phyloP scores from a whole-genome alignment of 2,888 invertebrate genomes.

The Notodonta dromedarius region DNA sequence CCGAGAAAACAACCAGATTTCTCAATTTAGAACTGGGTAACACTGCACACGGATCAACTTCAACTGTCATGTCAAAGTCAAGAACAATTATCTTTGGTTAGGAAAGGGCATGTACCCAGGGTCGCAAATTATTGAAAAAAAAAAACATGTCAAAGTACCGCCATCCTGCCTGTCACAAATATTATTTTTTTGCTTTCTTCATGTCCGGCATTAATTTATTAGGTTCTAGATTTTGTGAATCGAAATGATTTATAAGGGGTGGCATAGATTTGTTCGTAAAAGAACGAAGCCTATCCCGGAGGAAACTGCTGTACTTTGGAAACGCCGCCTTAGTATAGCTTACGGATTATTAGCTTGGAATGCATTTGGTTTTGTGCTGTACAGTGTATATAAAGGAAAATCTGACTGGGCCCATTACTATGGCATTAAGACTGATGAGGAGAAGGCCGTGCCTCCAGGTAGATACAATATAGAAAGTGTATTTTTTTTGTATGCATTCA shows the following conservation, averaged over 20 bases:
- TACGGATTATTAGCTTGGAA: slow-evolving; percentile 89
- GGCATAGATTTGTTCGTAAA: slow-evolving; percentile 69
- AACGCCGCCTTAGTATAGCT: slow-evolving; percentile 84
- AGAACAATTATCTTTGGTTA: too few species aligned
- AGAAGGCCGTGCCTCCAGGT: slow-evolving; percentile 84
- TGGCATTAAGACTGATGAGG: slow-evolving; percentile 86
- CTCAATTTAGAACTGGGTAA: too few species aligned
- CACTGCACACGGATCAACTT: too few species aligned
- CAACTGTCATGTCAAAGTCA: too few species aligned
- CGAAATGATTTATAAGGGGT: slow-evolving; percentile 67
- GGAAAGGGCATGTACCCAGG: too few species aligned
- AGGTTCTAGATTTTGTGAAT: not conserved
- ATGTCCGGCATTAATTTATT: not conserved
- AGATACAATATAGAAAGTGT: slow-evolving; percentile 19
- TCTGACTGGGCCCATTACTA: slow-evolving; percentile 87
- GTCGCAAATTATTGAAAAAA: too few species aligned
- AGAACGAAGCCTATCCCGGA: slow-evolving; percentile 72
- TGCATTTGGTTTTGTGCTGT: slow-evolving; percentile 87
- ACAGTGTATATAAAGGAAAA: slow-evolving; percentile 84
- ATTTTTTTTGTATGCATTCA: too few species aligned
- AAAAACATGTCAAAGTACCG: too few species aligned
- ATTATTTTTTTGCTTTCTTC: too few species aligned
- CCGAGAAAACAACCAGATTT: too few species aligned
- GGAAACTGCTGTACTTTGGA: slow-evolving; percentile 84
- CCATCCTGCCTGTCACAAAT: too few species aligned